Evolutionary conservation across 2,888 invertebrate genomes (phyloP), one percentile per base, ranked within the genome.

Genomic region (Elaeidobius kamerunicus): DNA sequence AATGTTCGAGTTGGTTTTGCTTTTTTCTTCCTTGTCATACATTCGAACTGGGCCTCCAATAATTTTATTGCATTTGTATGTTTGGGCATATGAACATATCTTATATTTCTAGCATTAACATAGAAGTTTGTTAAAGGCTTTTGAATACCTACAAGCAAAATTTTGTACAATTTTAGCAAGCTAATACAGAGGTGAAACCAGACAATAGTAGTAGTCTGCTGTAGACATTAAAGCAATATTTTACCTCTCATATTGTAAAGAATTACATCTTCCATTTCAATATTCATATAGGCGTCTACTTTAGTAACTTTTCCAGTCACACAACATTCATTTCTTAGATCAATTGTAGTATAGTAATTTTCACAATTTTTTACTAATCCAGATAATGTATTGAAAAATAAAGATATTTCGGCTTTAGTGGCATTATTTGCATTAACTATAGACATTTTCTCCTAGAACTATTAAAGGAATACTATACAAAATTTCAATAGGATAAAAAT

Each of bases 281-380:
- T 70, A 63, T 86, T 86, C 85, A 86, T 86, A 62, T 65, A 81
- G 50, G 83, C 85, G 73, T 86, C 86, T 3, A 84, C 81, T 49
- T 75, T 68, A n/a, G 69, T 69, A 39, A 86, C 71, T 60, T 71
- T 71, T 35, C 86, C 86, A 65, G 78, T 79, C 27, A 85, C 75
- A 64, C 75, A 79, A 1, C 80, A 72, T 65, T 86, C 85, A 69
- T 86, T 83, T 60, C 83, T 73, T 38, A 86, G 72, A 70, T 86
- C 86, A 19, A 86, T 73, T 16, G 78, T 79, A 3, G 84, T 80
- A 61, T 78, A 78, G 61, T 77, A 71, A 6, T 78, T 78, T 71
- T 81, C 78, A 45, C 85, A 71, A 45, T 79, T 77, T 73, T 79
- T 82, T 27, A 83, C 74, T 60, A 85, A 47, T 63, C 83, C 77